phyloP scores from a whole-genome alignment of 2,888 invertebrate genomes.

The Crematogaster levior region DNA sequence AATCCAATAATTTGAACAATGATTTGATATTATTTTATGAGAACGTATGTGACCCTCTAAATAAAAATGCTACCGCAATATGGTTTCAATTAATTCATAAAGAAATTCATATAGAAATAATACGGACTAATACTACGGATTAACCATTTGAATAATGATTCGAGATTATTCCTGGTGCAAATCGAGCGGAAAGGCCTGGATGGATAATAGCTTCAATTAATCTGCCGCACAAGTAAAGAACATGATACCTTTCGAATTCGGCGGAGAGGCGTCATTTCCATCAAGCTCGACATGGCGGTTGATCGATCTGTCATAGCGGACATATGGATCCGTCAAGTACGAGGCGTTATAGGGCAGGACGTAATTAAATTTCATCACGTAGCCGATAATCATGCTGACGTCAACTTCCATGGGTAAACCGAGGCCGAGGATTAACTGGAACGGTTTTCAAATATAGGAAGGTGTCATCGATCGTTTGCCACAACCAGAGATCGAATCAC shows the following conservation, averaged over 20 bases:
- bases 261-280: conserved; percentile 32
- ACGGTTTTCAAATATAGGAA: conserved; percentile 73
- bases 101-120: neutral
- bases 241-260: conserved; percentile 44
- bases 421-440: conserved; percentile 86
- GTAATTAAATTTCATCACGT: conserved; percentile 86
- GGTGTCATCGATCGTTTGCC: conserved; percentile 72
- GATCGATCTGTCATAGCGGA: conserved; percentile 86
- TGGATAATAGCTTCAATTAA: conserved; percentile 14
- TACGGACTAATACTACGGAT: neutral
- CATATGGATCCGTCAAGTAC: conserved; percentile 81
- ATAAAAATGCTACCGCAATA: neutral
- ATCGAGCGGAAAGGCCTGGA: neutral
- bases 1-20: neutral
- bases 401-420: conserved; percentile 86
- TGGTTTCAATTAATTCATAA: conserved; percentile 9
- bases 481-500: conserved; percentile 63
- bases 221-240: conserved; percentile 17
- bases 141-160: neutral
- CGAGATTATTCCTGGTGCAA: neutral
- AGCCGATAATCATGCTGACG: conserved; percentile 86
- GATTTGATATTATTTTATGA: neutral
- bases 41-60: neutral
- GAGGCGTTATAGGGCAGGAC: conserved; percentile 82
- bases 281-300: conserved; percentile 47